Base-by-base conservation (phyloP, 2,797 vertebrate genomes). In the Scomberomorus guttatus region DNA sequence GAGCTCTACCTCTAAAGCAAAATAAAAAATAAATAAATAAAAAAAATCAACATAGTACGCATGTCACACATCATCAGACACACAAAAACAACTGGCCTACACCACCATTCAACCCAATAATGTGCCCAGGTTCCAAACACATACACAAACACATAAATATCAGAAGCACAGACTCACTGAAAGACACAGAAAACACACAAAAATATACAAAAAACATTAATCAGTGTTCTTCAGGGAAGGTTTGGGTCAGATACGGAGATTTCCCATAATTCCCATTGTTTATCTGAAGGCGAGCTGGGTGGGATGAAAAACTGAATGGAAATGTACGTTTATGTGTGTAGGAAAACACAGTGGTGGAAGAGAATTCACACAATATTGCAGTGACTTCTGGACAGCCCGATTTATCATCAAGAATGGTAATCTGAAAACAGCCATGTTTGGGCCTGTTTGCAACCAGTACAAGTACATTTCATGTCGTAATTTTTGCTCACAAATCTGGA, bases 181-280 rank as follows among this genome's bases (percentile, higher is more conserved):
- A 57, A 86, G 34, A 84, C 81, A 92, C 54, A 66, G 59, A 83
- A 77, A 82, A 83, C 76, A 86, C 32, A 83, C 75, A 65, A 15
- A 72, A 60, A 50, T 20, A 50, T 7, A 50, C 17, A 50, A 50
- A 50, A 48, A 39, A 91, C 86, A 85, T 63, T 82, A 75, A 86
- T 89, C 80, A 77, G 86, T 91, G 84, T 82, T 91, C 80, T 77
- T 80, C 77, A 27, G 91, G 92, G 88, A 91, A 90, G 90, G 92
- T 88, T 62, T 50, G 92, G 93, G 93, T 93, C 92, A 92, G 95
- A 95, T 95, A 96, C 95, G 94, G 95, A 95, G 95, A 96, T 96
- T 96, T 96, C 95, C 95, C 94, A 94, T 87, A 87, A 92, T 90
- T 94, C 87, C 69, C 54, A 50, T 81, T 75, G 87, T 91, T 83